Percentiles rank a stretch among this genome's conserved stretches.
Conservation (phyloP, 2,888 invertebrate genomes). For the Allygus modestus region DNA sequence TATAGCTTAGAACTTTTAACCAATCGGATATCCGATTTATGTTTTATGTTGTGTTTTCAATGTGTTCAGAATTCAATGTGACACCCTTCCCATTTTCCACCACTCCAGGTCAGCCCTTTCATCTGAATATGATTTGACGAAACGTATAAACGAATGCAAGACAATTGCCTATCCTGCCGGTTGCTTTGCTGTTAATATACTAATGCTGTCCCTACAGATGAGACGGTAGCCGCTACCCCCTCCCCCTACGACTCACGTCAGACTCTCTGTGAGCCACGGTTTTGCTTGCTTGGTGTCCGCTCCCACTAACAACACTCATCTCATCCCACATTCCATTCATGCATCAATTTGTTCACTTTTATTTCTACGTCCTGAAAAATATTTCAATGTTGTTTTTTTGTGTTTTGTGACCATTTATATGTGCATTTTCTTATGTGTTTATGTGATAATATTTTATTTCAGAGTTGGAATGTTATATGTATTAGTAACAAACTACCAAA, state of each 20-base stretch:
- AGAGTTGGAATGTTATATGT: constrained; percentile 8
- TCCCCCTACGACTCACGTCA: constrained; percentile 5
- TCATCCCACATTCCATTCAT: not conserved
- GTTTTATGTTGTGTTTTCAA: constrained; percentile 61
- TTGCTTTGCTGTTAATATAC: constrained; percentile 47
- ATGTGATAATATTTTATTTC: constrained; percentile 12
- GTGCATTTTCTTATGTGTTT: constrained; percentile 1
- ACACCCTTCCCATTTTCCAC: not conserved
- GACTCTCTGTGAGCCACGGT: not conserved
- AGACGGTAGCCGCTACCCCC: constrained; percentile 8
- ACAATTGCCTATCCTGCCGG: constrained; percentile 56
- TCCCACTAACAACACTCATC: constrained; percentile 19
- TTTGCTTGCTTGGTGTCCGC: constrained; percentile 3
- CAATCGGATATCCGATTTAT: constrained; percentile 39
- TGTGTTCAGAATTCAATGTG: constrained; percentile 44
- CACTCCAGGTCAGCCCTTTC: constrained; percentile 53
- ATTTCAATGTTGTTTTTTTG: not conserved
- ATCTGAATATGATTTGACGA: not conserved
- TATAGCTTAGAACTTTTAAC: constrained; percentile 43
- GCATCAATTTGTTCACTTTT: not conserved
- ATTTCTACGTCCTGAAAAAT: not conserved
- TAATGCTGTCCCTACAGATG: constrained; percentile 38
- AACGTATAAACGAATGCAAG: constrained; percentile 28
- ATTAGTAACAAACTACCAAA: not conserved
- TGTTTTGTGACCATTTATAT: not conserved